Evolutionary conservation across 2,797 vertebrate species (phyloP).

Genomic region (Phoxinus dragarum): DNA sequence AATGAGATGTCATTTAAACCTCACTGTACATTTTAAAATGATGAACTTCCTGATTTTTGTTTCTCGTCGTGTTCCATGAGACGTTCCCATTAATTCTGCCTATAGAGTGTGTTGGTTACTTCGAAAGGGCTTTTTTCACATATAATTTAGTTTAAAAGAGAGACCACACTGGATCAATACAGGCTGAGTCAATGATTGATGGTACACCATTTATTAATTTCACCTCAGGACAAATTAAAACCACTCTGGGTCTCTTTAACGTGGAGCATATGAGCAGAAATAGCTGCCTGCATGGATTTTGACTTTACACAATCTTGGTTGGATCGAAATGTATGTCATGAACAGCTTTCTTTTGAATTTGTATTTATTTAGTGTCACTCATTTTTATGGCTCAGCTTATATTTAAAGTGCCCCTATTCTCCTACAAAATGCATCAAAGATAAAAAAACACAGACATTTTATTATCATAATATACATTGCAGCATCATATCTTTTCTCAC

Average conservation of each 20-base stretch:
- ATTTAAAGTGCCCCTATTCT: not conserved
- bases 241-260: slow-evolving; percentile 59
- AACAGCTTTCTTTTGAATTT: not conserved
- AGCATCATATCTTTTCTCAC: too few species aligned
- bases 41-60: slow-evolving; percentile 18
- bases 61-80: not conserved
- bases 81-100: slow-evolving; percentile 18
- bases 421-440: not conserved
- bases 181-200: slow-evolving; percentile 82
- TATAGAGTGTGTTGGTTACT: slow-evolving; percentile 36
- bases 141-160: slow-evolving; percentile 83
- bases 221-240: slow-evolving; percentile 80
- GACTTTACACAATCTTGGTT: not conserved
- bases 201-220: slow-evolving; percentile 81
- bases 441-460: not conserved
- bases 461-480: too few species aligned
- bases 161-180: slow-evolving; percentile 77
- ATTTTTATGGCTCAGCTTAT: not conserved
- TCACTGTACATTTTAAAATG: not conserved
- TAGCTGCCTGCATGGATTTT: not conserved
- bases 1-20: not conserved
- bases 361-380: too few species aligned
- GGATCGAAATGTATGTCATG: not conserved
- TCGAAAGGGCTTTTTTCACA: slow-evolving; percentile 69
- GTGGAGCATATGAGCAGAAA: slow-evolving; percentile 51